Evolutionary conservation across 2,888 invertebrate species (phyloP), one percentile per base, ranked within the genome.

Genomic region (Brachylomia viminalis): DNA sequence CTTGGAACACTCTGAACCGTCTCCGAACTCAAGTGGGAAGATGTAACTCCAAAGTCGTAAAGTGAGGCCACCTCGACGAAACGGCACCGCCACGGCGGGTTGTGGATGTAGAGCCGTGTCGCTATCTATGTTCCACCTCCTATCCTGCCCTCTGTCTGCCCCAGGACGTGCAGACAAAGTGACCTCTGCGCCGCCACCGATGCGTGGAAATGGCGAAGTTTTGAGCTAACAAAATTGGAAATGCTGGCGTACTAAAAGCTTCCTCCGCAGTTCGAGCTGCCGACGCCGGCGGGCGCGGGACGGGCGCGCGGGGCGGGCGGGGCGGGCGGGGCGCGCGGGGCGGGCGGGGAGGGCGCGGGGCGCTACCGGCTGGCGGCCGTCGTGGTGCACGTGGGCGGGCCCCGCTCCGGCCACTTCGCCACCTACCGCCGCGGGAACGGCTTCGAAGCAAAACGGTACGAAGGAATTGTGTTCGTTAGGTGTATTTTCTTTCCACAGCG

Each of bases 391-490:
- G 97, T 98, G 84, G 99, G 99, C 5, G 98, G 98, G 67, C 98
- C 98, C 17, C 97, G 98, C 92, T 98, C 98, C 66, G 99, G 99
- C 2, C 99, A 99, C 97, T 99, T 99, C 97, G 98, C 99, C 80
- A 99, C 99, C 65, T 99, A 99, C 94, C 97, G 99, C 79, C 97
- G 99, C 27, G 98, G 98, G 83, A 97, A 97, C 93, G 97, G 97
- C 56, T 94, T 96, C 86, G 97, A 97, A 86, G 95, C 96, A 82
- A 97, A 97, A 91, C 92, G 97, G 92, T 59, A 59, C 11, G 54
- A n/a, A n/a, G n/a, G 54, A 54, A 54, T n/a, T n/a, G n/a, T 54
- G 0, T n/a, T 56, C 15, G 13, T 56, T 56, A 2, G 0, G 6
- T 56, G 27, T 56, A 56, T 56, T 54, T 27, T 56, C 27, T 56